Base-by-base conservation (phyloP, 2,888 invertebrate species). In the Autographa gamma region DNA sequence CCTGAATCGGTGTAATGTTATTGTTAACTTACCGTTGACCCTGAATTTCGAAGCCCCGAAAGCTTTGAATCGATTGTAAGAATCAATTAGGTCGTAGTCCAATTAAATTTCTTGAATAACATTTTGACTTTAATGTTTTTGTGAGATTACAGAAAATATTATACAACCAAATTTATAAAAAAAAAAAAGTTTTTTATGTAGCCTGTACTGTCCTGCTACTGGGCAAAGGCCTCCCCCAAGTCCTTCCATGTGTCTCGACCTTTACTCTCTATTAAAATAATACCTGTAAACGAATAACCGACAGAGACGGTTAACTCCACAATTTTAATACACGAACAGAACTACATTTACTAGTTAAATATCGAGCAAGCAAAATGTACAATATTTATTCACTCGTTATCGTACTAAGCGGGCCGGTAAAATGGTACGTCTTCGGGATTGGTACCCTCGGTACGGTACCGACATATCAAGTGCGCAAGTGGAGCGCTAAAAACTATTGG, bases 401-500 rank as follows among this genome's bases (percentile, higher is more conserved):
- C 54, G 54, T 56, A 38, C 13, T 41, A 66, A 64, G 61, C 18
- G 38, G 58, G 52, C 56, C 54, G 43, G 43, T 58, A 60, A 69
- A 66, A 76, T 69, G 32, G 69, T 60, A 18, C 32, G 60, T 60
- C 60, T 66, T 59, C 41, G 43, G 43, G 34, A 56, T 60, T 43
- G 58, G 60, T 34, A 38, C 34, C 48, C 31, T n/a, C 60, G 18
- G 54, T 9, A 11, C 19, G 11, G 54, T 56, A 56, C 54, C 19
- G 54, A 56, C 18, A 32, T 63, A 80, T 74, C 41, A 48, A 67
- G 66, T 60, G 66, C 61, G 32, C 75, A 52, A 69, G 65, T 60
- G 61, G 70, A 79, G 75, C 77, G 67, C 59, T 75, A 48, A 79
- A 69, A 77, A 70, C 69, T 68, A 77, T 71, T 38, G 43, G 69